Percentiles rank a stretch among this genome's conserved stretches.
Conservation (phyloP, 2,888 invertebrate species). For the Acanthococcus lagerstroemiae region DNA sequence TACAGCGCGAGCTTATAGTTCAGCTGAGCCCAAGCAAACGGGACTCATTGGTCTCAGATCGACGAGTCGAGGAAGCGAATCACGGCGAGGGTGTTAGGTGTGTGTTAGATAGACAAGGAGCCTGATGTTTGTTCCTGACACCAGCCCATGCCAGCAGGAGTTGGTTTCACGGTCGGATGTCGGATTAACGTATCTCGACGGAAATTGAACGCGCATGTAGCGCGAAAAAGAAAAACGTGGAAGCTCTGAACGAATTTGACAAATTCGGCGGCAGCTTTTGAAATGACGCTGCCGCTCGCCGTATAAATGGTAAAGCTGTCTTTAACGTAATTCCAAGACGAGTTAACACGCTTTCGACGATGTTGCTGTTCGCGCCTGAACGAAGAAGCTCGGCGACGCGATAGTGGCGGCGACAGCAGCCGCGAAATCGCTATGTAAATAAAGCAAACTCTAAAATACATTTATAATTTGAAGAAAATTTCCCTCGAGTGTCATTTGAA, state of each 20-base stretch:
- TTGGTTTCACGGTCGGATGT: no score
- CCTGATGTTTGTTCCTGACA: no score
- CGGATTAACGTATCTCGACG: no score
- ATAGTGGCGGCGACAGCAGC: not conserved
- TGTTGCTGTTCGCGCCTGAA: not conserved
- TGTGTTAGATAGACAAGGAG: no score
- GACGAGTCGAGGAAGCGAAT: no score
- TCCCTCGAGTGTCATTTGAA: constrained; percentile 26
- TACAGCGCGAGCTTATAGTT: no score
- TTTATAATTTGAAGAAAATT: constrained; percentile 30
- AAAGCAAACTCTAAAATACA: constrained; percentile 26
- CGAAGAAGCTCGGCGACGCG: not conserved
- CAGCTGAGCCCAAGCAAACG: no score
- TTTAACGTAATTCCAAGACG: constrained; percentile 25
- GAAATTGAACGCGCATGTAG: no score
- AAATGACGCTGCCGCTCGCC: constrained; percentile 6
- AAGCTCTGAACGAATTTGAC: not conserved
- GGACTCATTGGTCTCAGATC: no score
- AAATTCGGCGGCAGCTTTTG: constrained; percentile 25
- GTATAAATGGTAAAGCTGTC: constrained; percentile 28
- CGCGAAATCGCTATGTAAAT: constrained; percentile 27
- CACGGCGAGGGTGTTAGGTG: no score
- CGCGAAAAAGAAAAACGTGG: no score
- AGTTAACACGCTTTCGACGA: constrained; percentile 21
- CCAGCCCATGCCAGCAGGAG: no score